Base-by-base conservation (phyloP, 1,140 invertebrate genomes). In the Arctopsyche grandis region DNA sequence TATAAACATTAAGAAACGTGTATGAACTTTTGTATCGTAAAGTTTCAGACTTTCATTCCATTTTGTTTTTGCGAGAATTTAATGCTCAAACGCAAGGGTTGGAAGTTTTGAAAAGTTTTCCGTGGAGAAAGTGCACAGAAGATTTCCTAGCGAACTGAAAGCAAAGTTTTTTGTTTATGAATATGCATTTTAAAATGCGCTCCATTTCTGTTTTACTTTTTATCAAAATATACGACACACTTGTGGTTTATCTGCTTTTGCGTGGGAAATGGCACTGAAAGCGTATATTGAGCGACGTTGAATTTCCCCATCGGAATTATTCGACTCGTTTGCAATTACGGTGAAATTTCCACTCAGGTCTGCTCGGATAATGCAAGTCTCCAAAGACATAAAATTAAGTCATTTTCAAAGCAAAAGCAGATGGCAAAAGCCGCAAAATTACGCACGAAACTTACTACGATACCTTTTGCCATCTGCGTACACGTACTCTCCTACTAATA, bases 351-450 rank as follows among this genome's bases (percentile, higher is more conserved):
- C 26, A 24, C 14, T 1, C 19, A 9, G 9, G 12, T 26, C 12
- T 1, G 5, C 63, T 12, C 26, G 63, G 22, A 29, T 22, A 66
- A 22, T 10, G 63, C 63, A 66, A 22, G 63, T 66, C 21, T 19
- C 21, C 63, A 66, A 66, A 66, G 63, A 66, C 24, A 22, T 26
- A 22, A 29, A 66, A 66, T 66, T 66, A 66, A 66, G 63, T 66
- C 63, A 66, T 66, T 52, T 52, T 66, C 63, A 10, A 22, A 22
- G 63, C 63, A 66, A 66, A 66, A 26, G 63, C 63, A 66, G 63
- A 66, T 66, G 63, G 63, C 63, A 66, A 66, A 66, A 66, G 63
- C 19, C 24, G 21, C 63, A 66, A 66, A 66, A 66, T 66, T 66
- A 66, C 24, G 63, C 63, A 66, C 63, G 63, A 66, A 66, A 66